These are phyloP conservation scores for Alethe diademata DNA, from an alignment of 2,113 vertebrate genomes.

Conservation along the genomic window DNA sequence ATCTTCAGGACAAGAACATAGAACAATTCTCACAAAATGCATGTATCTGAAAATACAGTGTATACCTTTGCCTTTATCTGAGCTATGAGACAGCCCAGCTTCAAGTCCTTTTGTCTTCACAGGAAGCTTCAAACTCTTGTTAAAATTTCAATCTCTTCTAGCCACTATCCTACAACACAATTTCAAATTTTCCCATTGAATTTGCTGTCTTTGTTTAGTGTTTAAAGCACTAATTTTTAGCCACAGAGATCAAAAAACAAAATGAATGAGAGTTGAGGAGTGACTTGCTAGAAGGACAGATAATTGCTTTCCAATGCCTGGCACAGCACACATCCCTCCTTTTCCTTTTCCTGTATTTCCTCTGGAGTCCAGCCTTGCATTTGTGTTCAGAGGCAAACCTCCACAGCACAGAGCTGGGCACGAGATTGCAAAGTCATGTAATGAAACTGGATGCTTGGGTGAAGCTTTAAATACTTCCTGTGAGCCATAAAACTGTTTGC, in stretches of 20 bases:
- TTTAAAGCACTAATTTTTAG: neutral
- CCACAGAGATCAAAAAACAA: neutral
- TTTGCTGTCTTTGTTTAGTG: neutral
- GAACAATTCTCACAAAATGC: neutral
- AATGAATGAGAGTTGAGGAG: neutral
- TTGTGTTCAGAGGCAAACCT: fast-evolving
- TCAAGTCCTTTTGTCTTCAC: neutral
- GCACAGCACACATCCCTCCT: fast-evolving
- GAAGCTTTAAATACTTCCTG: neutral
- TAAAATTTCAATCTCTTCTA: neutral
- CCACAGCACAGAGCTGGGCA: neutral
- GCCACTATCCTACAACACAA: neutral
- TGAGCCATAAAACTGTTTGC: neutral
- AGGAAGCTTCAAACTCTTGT: neutral
- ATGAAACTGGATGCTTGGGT: neutral
- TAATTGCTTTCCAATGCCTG: neutral
- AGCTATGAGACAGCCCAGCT: neutral
- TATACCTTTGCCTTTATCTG: neutral
- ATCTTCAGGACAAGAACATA: neutral
- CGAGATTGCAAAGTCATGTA: neutral
- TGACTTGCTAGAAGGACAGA: neutral
- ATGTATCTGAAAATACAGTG: neutral
- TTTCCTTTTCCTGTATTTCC: neutral
- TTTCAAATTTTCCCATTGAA: neutral
- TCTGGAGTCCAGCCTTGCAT: fast-evolving